phyloP scores from a whole-genome alignment of 2,888 invertebrate species.

The Protophormia terraenovae region DNA sequence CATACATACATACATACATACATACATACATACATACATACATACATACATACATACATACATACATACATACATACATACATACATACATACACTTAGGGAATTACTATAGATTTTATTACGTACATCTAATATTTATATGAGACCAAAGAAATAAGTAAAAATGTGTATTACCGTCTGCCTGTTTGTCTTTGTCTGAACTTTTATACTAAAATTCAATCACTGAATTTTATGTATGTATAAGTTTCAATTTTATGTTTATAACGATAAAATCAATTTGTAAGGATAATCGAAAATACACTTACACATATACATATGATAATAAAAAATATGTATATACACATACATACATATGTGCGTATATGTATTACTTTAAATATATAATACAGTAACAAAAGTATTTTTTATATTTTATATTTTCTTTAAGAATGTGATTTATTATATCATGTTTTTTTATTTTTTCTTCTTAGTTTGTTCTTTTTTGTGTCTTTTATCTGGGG shows the following conservation, averaged over 20 bases:
- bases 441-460: background rate
- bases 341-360: background rate
- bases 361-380: background rate
- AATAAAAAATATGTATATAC: background rate
- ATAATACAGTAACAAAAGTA: background rate
- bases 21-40: no score
- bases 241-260: constrained; percentile 1
- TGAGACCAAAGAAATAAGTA: background rate
- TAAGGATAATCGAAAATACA: constrained; percentile 35
- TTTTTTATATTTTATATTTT: background rate
- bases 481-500: background rate
- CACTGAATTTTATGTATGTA: background rate
- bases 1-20: no score
- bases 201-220: background rate
- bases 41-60: no score
- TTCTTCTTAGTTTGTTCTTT: background rate
- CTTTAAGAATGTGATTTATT: constrained; percentile 7
- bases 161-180: background rate
- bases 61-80: no score
- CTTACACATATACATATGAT: background rate
- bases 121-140: no score
- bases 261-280: constrained; percentile 46
- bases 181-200: background rate
- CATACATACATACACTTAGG: no score
- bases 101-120: background rate